Base-by-base conservation (phyloP, 2,888 invertebrate species). In the Argyresthia albistria region DNA sequence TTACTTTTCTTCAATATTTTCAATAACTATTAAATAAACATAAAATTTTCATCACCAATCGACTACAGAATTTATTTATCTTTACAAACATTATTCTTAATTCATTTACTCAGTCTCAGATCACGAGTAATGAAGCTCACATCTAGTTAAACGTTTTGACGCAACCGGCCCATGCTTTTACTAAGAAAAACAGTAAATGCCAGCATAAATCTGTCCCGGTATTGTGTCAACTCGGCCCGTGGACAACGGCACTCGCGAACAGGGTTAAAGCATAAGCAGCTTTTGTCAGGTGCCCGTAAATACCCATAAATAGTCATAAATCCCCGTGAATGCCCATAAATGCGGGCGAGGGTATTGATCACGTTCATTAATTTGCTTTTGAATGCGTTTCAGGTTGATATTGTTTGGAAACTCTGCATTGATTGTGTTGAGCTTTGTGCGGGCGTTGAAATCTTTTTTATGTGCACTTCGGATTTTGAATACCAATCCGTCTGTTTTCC, bases 181-280 rank as follows among this genome's bases (percentile, higher is more conserved):
- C 75, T 65, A 60, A 73, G 78, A 77, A 76, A 75, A 76, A 69
- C 71, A 70, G 62, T 76, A 60, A 76, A 79, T 69, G 69, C 65
- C 59, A 54, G 54, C 75, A 73, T 78, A 76, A 76, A 78, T 76
- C 69, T 65, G 66, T 60, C 61, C 63, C 54, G 47, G 60, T 63
- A 71, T 76, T 77, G 76, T 74, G 55, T 57, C 54, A 53, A 12
- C 45, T 55, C 50, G 53, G 55, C 46, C 49, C 57, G 62, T 58
- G 62, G 59, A 64, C 64, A 64, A 69, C 73, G 69, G 61, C 66
- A 65, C 69, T 69, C 72, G 72, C 73, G 72, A 72, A 68, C 70
- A 67, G 57, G 60, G 58, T 59, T 67, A 64, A 67, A 61, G 63
- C 62, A 63, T 59, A 56, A 54, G 62, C 59, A 58, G 63, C 61